Evolutionary conservation across 2,888 invertebrate species (phyloP), one percentile per base, ranked within the genome.

Genomic region (Deroplatys truncata): DNA sequence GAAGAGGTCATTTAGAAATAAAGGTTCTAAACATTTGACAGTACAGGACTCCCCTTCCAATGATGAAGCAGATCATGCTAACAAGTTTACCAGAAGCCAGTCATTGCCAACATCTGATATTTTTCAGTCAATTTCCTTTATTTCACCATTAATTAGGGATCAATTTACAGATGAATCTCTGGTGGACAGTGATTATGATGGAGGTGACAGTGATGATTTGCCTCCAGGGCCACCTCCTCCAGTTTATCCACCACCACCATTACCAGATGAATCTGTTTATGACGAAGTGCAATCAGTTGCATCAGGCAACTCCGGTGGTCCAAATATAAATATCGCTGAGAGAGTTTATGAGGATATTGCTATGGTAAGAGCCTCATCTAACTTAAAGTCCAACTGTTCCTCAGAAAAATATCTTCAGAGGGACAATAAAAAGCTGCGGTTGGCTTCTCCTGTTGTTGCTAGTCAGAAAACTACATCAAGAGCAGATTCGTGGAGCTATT

Each of bases 61-160:
- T 25, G 72, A 85, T 8, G 20, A 16, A 82, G 28, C 49, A 82
- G 88, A 85, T 5, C 9, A 2, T 35, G 25, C 88, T 3, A 56
- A 16, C 25, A 90, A 89, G 56, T 28, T 83, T 28, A 94, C 94
- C 82, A 93, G 95, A 90, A 95, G 95, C 92, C 94, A 94, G 1
- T 95, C 95, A 0, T 94, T 95, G 94, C 95, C 95, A 16, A 93
- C 93, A 29, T 94, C 94, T 83, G 94, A 95, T 92, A 93, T 96
- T 20, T 96, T 97, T 94, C 95, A 95, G 91, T 95, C 95, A 85
- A 95, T 96, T 90, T 95, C 95, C 91, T 96, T 96, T 92, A 95
- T 95, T 91, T 96, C 96, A 28, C 96, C 96, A 3, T 92, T 95
- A 88, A 84, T 88, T 84, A 90, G 89, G 31, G 91, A 91, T 89